Base-by-base conservation (phyloP, 1,140 invertebrate species). In the Drosophila equinoxialis region DNA sequence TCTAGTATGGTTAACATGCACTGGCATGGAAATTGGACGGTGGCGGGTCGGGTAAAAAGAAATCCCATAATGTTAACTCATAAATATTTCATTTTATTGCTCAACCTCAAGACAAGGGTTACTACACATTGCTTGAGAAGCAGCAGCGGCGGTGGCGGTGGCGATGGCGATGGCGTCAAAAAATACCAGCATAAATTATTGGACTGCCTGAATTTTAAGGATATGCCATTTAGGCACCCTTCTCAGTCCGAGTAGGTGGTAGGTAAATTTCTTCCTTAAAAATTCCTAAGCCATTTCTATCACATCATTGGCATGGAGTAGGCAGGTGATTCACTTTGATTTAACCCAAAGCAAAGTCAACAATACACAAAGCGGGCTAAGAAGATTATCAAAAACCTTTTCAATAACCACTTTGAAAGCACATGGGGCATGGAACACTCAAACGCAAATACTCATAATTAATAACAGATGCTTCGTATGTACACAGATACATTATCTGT, bases 31-130 rank as follows among this genome's bases (percentile, higher is more conserved):
- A 30, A 30, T 30, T 6, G 30, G 30, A 30, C 30, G 45, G 14
- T 17, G 8, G 45, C 14, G 14, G 45, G 45, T 41, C 23, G 45
- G 58, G 58, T 70, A 74, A 77, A 83, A 79, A 79, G 72, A 83
- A 83, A 83, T 83, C 76, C 80, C 81, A 79, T 83, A 83, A 83
- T 79, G 80, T 83, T 79, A 64, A 72, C 76, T 74, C 76, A 83
- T 83, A 83, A 83, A 83, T 83, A 83, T 83, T 83, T 83, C 73
- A 83, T 83, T 83, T 83, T 83, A 83, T 83, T 83, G 71, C 80
- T 70, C 64, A 72, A 79, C 76, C 80, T 83, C 80, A 83, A 83
- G 30, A 82, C 76, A 83, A 77, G 79, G 81, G 80, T 79, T 83
- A 65, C 54, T 82, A 65, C 48, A 37, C 64, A 37, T 68, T 68